Conservation (phyloP, 2,888 invertebrate genomes). For the Ctenicera cuprea region DNA sequence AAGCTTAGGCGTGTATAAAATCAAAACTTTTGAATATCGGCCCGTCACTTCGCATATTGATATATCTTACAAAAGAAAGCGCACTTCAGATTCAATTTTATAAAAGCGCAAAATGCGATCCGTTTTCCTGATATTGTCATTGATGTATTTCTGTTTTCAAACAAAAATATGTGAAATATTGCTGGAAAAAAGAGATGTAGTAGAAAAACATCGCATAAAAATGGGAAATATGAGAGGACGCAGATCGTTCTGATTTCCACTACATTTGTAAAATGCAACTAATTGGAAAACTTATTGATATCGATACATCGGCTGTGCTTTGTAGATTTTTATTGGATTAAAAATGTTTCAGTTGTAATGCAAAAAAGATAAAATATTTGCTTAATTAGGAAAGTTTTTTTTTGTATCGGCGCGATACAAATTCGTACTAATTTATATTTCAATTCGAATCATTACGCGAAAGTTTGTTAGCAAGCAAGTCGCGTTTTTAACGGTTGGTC, state of each 20-base stretch:
- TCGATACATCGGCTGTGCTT: not conserved
- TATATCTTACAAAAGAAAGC: constrained; percentile 61
- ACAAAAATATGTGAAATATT: constrained; percentile 50
- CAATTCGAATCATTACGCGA: not conserved
- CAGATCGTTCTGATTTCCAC: constrained; percentile 25
- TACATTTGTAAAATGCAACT: constrained; percentile 38
- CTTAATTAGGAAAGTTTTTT: not conserved
- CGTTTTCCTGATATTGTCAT: constrained; percentile 51
- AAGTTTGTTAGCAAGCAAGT: not conserved
- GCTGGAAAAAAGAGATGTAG: constrained; percentile 24
- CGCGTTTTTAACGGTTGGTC: constrained; percentile 59
- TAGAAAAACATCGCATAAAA: constrained; percentile 41
- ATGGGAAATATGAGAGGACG: constrained; percentile 21
- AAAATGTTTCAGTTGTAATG: too few species aligned
- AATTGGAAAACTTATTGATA: constrained; percentile 37
- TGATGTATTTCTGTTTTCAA: constrained; percentile 53
- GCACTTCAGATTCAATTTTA: constrained; percentile 61
- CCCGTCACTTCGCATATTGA: constrained; percentile 62
- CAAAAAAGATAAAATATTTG: not conserved
- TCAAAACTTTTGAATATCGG: constrained; percentile 58
- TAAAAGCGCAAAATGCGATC: constrained; percentile 52
- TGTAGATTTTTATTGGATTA: not conserved
- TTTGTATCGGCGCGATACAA: too few species aligned
- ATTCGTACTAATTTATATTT: not conserved
- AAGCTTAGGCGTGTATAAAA: constrained; percentile 51